Base-by-base conservation (phyloP, 35 echinoderm and acorn worm species). In the Strongylocentrotus purpuratus region DNA sequence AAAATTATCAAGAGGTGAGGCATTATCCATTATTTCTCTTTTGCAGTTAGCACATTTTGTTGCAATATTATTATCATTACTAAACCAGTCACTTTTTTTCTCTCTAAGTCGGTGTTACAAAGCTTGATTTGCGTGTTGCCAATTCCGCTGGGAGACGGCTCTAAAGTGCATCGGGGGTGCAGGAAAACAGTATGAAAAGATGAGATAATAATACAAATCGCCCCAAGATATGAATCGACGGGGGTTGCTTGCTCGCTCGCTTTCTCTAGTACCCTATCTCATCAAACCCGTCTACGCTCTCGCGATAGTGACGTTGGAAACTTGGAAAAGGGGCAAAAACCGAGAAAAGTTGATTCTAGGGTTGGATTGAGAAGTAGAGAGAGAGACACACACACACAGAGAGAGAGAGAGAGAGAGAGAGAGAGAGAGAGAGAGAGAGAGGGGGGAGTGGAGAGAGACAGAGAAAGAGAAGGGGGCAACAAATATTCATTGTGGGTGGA, bases 141-240 rank as follows among this genome's bases (percentile, higher is more conserved):
- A 41, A 89, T 89, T 89, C 87, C 87, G 12, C 33, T 15, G 87
- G 87, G 87, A 89, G 45, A 46, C 12, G 33, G 87, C 87, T 45
- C 65, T 32, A 93, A 93, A 93, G 91, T 93, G 48, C 91, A 93
- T 33, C 48, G 45, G 48, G 86, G 91, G 91, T 93, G 91, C 48
- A 93, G 45, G 46, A 33, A 50, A 93, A 93, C 91, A 93, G 48
- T 32, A 58, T 93, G 91, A 93, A 93, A 58, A 46, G 46, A 46
- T 93, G 91, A 93, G 91, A 93, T 93, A 93, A 93, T 46, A 93
- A 93, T 89, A 46, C 87, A 46, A 58, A 93, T 93, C 45, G 91
- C 91, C 91, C 31, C 46, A 31, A 93, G 91, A 55, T 32, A 93
- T 31, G n/a, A 93, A 93, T 33, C 91, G 91, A 58, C 91, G 48